Conservation (phyloP, 2,113 vertebrate genomes). For the Solea solea region DNA sequence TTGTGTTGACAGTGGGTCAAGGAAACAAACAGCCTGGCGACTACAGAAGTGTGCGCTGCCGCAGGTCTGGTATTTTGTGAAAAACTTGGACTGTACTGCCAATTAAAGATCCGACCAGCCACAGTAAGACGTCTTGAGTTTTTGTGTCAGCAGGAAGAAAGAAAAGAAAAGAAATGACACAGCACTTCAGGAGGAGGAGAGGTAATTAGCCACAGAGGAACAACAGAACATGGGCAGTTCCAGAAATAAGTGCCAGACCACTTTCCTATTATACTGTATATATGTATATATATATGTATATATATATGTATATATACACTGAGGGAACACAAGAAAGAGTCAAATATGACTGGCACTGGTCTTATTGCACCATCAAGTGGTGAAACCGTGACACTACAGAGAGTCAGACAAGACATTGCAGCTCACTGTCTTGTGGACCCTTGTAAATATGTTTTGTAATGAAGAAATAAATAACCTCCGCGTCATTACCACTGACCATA, state of each 20-base stretch:
- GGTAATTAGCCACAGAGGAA: slow-evolving; percentile 60
- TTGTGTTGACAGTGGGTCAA: background rate
- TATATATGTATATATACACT: background rate
- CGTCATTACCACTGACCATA: slow-evolving; percentile 2
- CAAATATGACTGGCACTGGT: slow-evolving; percentile 14
- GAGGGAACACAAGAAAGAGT: background rate
- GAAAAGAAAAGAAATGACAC: slow-evolving; percentile 58
- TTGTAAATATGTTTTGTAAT: background rate
- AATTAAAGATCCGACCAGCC: slow-evolving; percentile 25
- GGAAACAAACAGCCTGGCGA: background rate
- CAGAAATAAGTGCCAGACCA: slow-evolving; percentile 17
- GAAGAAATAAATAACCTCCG: background rate
- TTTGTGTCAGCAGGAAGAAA: slow-evolving; percentile 42
- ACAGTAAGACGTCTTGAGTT: slow-evolving; percentile 29
- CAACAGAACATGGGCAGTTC: slow-evolving; percentile 29
- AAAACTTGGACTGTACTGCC: slow-evolving; percentile 12
- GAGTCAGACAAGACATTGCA: background rate
- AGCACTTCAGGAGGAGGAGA: slow-evolving; percentile 38
- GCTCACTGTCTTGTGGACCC: background rate
- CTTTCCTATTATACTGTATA: background rate
- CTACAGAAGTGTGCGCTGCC: background rate
- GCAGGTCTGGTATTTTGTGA: slow-evolving; percentile 13
- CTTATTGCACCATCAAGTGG: slow-evolving; percentile 69
- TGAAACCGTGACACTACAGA: slow-evolving; percentile 20
- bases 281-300: too few species aligned